Percentiles rank a stretch among this genome's conserved stretches.
Conservation (phyloP, 2,113 vertebrate genomes). For the Psittacus erithacus region DNA sequence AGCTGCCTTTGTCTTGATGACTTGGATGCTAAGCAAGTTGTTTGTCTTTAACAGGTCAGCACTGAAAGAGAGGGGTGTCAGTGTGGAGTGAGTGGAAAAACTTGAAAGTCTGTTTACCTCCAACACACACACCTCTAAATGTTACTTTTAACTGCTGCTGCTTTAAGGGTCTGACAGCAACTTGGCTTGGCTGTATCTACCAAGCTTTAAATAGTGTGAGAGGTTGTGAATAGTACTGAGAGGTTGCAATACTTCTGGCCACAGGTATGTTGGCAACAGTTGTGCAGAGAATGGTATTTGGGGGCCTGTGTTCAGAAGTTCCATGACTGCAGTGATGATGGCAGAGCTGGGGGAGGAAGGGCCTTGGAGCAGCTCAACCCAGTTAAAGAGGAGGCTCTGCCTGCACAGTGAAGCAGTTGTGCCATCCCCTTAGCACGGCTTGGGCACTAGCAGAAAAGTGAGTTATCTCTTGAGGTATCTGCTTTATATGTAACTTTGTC, state of each 20-base stretch:
- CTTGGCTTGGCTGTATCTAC: not conserved
- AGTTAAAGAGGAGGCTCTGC: not conserved
- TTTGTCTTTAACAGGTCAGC: not conserved
- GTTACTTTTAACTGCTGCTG: no score
- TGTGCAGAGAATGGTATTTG: fast-evolving
- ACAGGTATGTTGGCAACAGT: fast-evolving
- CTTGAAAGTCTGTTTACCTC: not conserved
- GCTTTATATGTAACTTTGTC: not conserved
- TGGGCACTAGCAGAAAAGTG: not conserved
- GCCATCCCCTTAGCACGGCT: no score
- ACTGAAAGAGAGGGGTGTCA: not conserved
- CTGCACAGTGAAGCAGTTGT: not conserved
- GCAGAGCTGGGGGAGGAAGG: not conserved
- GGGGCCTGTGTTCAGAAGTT: fast-evolving
- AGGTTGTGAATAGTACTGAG: not conserved
- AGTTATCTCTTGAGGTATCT: fast-evolving
- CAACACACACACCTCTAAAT: not conserved
- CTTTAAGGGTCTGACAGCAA: not conserved
- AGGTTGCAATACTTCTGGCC: not conserved
- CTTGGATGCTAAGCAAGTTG: not conserved
- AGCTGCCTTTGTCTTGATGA: not conserved
- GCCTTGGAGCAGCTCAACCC: not conserved
- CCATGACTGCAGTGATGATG: fast-evolving
- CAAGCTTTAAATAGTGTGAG: no score
- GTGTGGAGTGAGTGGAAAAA: not conserved